A percentile compares a stretch with the other conserved stretches of the same genome.
phyloP scores from a whole-genome alignment of 2,113 vertebrate genomes.

The Gnathonemus echidnorhynchus region DNA sequence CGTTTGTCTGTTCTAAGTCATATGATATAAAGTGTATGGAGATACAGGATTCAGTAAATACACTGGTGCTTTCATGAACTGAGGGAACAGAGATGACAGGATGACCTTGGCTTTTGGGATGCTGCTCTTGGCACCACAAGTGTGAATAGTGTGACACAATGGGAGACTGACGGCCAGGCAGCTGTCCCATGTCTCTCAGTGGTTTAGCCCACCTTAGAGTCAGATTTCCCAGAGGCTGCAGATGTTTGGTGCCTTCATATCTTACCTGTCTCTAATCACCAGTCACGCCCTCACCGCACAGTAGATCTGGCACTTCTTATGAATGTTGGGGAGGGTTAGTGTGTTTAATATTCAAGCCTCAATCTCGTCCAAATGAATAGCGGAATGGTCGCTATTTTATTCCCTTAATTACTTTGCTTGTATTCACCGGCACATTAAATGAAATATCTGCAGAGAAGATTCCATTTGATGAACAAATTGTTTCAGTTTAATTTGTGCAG shows the following conservation, averaged over 20 bases:
- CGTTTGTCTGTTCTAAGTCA: background rate
- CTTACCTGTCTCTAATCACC: background rate
- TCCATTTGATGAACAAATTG: conserved; percentile 45
- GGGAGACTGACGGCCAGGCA: background rate
- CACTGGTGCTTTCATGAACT: background rate
- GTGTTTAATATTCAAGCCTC: conserved; percentile 8
- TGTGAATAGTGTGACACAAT: background rate
- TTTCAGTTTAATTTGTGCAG: conserved; percentile 40
- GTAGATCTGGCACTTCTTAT: background rate
- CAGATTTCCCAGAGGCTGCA: background rate
- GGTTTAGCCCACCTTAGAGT: background rate
- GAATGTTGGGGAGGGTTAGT: background rate
- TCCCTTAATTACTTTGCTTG: conserved; percentile 47
- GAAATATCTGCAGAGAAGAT: conserved; percentile 45
- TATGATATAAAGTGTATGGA: background rate
- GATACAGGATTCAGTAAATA: background rate
- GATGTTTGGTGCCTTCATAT: background rate
- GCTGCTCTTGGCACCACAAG: background rate
- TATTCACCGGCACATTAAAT: conserved; percentile 45
- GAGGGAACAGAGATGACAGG: background rate
- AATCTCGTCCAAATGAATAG: conserved; percentile 54
- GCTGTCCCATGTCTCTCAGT: background rate
- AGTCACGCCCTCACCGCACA: background rate
- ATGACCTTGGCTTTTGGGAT: background rate
- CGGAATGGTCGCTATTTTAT: conserved; percentile 44